Evolutionary conservation across 1,140 invertebrate genomes (phyloP).

Genomic region (Diabrotica virgifera): DNA sequence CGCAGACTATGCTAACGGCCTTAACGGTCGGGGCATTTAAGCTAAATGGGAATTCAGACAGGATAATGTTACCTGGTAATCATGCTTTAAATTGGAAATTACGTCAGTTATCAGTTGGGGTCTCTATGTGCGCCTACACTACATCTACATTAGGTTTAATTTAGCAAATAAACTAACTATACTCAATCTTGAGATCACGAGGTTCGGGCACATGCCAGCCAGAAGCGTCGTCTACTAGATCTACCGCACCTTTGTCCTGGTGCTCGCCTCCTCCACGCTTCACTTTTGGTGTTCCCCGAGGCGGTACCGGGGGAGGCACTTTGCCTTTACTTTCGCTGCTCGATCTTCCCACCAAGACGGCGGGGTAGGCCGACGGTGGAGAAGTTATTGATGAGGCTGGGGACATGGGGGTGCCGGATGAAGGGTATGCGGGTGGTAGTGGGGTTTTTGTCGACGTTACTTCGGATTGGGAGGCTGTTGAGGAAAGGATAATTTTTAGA

Average conservation of each 20-base stretch:
- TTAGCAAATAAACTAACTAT: background rate
- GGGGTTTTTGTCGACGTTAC: background rate
- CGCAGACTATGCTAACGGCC: no score
- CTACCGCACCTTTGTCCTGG: constrained; percentile 4
- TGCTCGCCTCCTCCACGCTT: constrained; percentile 50
- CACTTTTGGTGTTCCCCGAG: constrained; percentile 68
- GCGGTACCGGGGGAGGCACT: constrained; percentile 77
- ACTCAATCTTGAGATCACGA: background rate
- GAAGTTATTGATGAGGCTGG: constrained; percentile 54
- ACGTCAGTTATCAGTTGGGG: no score
- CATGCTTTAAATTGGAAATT: no score
- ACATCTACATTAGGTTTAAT: no score
- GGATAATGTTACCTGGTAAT: no score
- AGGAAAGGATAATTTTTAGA: no score
- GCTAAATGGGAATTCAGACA: no score
- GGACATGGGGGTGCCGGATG: constrained; percentile 38
- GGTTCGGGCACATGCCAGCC: background rate
- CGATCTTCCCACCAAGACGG: constrained; percentile 50
- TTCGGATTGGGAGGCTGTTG: no score
- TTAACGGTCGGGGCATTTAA: no score
- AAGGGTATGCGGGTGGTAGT: background rate
- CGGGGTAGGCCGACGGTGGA: constrained; percentile 54
- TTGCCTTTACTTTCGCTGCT: constrained; percentile 57
- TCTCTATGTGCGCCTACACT: no score
- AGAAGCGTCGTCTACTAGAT: background rate